These are phyloP conservation scores for Ammodytes marinus DNA, from an alignment of 2,113 vertebrate genomes.

Conservation along the genomic window DNA sequence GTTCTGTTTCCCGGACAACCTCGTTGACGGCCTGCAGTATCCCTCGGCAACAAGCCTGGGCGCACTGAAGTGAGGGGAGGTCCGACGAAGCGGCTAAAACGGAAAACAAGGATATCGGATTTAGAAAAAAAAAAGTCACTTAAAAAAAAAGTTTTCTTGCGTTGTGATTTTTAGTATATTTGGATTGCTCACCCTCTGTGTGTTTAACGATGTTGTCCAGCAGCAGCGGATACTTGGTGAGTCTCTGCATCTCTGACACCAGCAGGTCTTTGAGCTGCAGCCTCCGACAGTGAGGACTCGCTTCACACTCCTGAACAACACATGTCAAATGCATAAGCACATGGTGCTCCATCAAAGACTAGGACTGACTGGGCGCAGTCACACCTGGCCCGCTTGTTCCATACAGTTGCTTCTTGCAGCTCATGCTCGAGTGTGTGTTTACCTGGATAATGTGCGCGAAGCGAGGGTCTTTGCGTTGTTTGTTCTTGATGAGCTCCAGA, in stretches of 20 bases:
- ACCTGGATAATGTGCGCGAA: conserved; percentile 88
- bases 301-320: conserved; percentile 82
- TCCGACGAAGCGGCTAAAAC: conserved; percentile 84
- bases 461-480: conserved; percentile 92
- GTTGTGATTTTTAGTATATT: rapidly evolving
- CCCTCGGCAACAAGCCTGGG: conserved; percentile 89
- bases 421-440: conserved; percentile 17
- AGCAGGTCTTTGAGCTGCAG: conserved; percentile 96
- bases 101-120: conserved; percentile 2
- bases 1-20: conserved; percentile 89
- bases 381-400: no score
- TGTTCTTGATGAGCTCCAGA: conserved; percentile 93
- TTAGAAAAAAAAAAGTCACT: background rate
- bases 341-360: background rate
- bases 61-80: conserved; percentile 86
- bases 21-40: conserved; percentile 92
- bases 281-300: conserved; percentile 92
- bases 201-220: conserved; percentile 93
- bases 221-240: conserved; percentile 96
- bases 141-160: no score
- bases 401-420: no score
- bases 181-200: conserved; percentile 84
- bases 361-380: no score
- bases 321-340: background rate
- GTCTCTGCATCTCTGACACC: conserved; percentile 94